Evolutionary conservation across 2,113 vertebrate species (phyloP).

Genomic region (Struthio camelus): DNA sequence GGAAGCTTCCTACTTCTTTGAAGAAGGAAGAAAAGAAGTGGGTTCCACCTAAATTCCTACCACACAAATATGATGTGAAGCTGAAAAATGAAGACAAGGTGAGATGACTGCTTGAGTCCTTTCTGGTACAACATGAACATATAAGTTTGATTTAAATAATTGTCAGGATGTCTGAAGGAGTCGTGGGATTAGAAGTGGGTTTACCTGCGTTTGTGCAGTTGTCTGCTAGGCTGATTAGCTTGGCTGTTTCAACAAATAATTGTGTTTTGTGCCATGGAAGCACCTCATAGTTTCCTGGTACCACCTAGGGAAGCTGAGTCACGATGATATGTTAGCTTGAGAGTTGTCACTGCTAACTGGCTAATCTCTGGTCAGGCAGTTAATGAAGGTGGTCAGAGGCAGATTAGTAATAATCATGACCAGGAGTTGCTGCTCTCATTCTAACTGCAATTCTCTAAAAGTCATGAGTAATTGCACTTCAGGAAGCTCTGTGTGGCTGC

Average conservation of each 20-base stretch:
- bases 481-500: background rate
- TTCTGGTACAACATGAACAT: background rate
- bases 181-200: fast-evolving
- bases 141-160: background rate
- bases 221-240: background rate
- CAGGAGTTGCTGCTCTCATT: background rate
- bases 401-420: background rate
- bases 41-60: slow-evolving; percentile 96
- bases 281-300: background rate
- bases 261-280: background rate
- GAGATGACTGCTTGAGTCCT: background rate
- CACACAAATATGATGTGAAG: slow-evolving; percentile 95
- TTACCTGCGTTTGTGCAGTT: background rate
- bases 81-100: slow-evolving; percentile 96
- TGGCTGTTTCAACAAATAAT: background rate
- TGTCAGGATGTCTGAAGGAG: fast-evolving
- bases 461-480: fast-evolving
- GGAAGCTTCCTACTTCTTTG: slow-evolving; percentile 90
- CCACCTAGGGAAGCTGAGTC: background rate
- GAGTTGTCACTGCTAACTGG: background rate
- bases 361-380: background rate
- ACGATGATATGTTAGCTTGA: background rate
- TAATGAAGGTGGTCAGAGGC: background rate
- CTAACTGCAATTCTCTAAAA: background rate
- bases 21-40: slow-evolving; percentile 96